Percentiles rank a stretch among this genome's conserved stretches.
Conservation (phyloP, 2,888 invertebrate species). For the Eledone cirrhosa region DNA sequence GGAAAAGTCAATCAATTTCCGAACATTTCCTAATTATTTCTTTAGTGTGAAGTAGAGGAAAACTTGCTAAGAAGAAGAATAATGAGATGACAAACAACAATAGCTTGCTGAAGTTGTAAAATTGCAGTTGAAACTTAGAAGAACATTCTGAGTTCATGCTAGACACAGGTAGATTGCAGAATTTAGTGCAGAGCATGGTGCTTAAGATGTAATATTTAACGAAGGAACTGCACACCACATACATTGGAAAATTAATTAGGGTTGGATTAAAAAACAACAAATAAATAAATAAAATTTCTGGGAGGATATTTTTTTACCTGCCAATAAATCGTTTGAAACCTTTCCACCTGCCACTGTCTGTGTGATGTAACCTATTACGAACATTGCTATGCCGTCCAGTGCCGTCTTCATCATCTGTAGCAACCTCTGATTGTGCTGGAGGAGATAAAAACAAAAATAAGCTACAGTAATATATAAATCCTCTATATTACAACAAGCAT, state of each 20-base stretch:
- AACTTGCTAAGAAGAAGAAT: background rate
- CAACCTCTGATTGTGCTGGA: slow-evolving; percentile 59
- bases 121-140: background rate
- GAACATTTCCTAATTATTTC: background rate
- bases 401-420: slow-evolving; percentile 60
- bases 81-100: background rate
- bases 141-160: background rate
- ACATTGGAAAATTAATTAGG: no score
- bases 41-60: background rate
- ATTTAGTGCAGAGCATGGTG: background rate
- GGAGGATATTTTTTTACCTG: slow-evolving; percentile 54
- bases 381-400: slow-evolving; percentile 37
- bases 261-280: no score
- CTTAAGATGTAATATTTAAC: no score
- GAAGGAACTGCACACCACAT: no score
- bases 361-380: slow-evolving; percentile 45
- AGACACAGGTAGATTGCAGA: background rate
- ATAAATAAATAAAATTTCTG: no score
- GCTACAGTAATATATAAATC: no score
- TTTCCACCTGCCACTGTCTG: slow-evolving; percentile 68
- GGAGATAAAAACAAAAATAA: slow-evolving; percentile 24
- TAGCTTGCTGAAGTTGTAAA: background rate
- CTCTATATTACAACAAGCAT: no score
- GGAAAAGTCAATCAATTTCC: no score
- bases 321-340: slow-evolving; percentile 77